Evolutionary conservation across 2,113 vertebrate species (phyloP).

Genomic region (Myrmophylax atrothorax): DNA sequence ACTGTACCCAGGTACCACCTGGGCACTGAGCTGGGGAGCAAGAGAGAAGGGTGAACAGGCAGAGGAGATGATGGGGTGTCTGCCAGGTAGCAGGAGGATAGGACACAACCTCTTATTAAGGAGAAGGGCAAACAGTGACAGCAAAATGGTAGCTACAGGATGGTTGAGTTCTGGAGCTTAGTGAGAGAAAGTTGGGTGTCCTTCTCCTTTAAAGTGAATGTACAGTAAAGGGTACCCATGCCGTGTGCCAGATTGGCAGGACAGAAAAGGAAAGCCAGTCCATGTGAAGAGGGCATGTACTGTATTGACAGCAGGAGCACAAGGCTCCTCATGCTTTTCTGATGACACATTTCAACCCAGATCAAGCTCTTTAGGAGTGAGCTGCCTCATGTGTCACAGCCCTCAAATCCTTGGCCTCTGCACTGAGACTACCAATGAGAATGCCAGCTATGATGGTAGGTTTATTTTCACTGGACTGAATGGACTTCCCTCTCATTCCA

Average conservation of each 20-base stretch:
- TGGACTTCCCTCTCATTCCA: constrained; percentile 69
- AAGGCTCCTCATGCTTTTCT: constrained; percentile 69
- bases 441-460: constrained; percentile 65
- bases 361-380: constrained; percentile 62
- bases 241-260: not conserved
- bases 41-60: not conserved
- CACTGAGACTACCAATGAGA: constrained; percentile 61
- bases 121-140: not conserved
- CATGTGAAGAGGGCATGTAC: constrained; percentile 46
- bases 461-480: constrained; percentile 73
- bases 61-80: not conserved
- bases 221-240: constrained; percentile 51
- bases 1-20: not conserved
- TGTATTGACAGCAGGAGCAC: constrained; percentile 43
- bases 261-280: constrained; percentile 48
- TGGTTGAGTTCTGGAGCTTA: not conserved
- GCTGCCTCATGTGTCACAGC: constrained; percentile 64
- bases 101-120: not conserved
- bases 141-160: not conserved
- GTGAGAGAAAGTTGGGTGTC: not conserved
- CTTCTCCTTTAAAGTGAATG: constrained; percentile 48
- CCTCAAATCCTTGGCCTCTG: constrained; percentile 68
- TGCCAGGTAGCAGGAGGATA: not conserved
- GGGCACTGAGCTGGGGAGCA: not conserved
- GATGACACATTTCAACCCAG: constrained; percentile 61